phyloP scores from a whole-genome alignment of 2,113 vertebrate species.

The Gymnocephalus cernua region DNA sequence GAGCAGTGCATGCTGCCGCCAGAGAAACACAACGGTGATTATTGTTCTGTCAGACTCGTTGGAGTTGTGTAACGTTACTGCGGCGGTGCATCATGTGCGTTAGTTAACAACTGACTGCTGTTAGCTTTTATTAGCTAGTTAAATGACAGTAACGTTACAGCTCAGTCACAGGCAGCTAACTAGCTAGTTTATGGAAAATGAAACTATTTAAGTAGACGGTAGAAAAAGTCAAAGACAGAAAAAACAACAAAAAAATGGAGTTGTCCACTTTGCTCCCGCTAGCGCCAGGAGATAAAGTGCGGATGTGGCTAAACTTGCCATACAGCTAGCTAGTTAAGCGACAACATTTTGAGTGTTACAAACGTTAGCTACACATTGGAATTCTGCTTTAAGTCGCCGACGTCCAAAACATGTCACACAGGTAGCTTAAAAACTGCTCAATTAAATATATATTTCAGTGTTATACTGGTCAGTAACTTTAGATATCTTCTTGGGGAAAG shows the following conservation, averaged over 20 bases:
- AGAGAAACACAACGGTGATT: not conserved
- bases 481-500: not conserved
- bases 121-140: constrained; percentile 45
- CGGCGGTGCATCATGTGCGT: constrained; percentile 17
- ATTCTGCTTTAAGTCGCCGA: not conserved
- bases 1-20: too few relatives aligned
- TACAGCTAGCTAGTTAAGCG: not conserved
- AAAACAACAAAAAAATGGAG: not conserved
- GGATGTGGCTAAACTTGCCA: not conserved
- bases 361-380: not conserved
- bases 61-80: not conserved
- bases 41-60: too few relatives aligned
- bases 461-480: not conserved
- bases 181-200: too few relatives aligned
- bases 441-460: not conserved
- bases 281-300: too few relatives aligned
- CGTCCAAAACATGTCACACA: not conserved
- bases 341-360: too few relatives aligned
- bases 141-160: not conserved
- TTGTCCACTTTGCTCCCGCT: not conserved
- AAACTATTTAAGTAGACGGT: not conserved
- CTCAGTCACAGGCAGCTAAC: not conserved
- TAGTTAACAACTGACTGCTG: not conserved
- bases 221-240: not conserved
- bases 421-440: not conserved